phyloP scores from a whole-genome alignment of 2,113 vertebrate genomes.

The Vulpes ferrilata region DNA sequence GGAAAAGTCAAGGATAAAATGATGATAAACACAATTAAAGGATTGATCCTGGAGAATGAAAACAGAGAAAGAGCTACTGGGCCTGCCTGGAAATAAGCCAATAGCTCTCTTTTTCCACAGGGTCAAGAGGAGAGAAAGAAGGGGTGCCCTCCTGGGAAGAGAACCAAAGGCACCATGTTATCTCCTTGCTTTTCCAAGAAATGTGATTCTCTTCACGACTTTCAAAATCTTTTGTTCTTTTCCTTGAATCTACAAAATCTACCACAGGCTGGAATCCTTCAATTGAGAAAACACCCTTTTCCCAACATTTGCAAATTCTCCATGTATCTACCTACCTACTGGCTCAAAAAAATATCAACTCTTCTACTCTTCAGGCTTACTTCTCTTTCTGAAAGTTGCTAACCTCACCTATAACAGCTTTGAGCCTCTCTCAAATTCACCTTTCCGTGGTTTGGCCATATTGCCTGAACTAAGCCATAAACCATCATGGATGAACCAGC shows the following conservation, averaged over 20 bases:
- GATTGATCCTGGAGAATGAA: not conserved
- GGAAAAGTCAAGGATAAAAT: slow-evolving; percentile 10
- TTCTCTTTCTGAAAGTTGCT: not conserved
- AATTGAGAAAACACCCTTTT: not conserved
- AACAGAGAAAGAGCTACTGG: not conserved
- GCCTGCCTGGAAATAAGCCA: not conserved
- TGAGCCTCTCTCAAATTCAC: not conserved
- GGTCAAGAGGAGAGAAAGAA: not conserved
- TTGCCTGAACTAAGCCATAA: not conserved
- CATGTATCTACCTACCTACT: not conserved
- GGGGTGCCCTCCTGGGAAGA: not conserved
- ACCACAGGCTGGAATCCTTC: not conserved
- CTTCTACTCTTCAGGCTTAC: not conserved
- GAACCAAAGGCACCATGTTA: not conserved
- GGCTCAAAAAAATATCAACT: not conserved
- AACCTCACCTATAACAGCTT: not conserved
- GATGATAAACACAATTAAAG: not conserved
- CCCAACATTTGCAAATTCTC: not conserved
- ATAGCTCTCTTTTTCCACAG: not conserved
- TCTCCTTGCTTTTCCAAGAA: slow-evolving; percentile 46
- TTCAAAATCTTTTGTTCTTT: slow-evolving; percentile 29
- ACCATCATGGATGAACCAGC: not conserved
- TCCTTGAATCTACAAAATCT: slow-evolving; percentile 36
- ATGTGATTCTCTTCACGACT: slow-evolving; percentile 32
- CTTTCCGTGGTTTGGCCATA: not conserved